Conservation (phyloP, 2,888 invertebrate species). For the Eupithecia subumbrata region DNA sequence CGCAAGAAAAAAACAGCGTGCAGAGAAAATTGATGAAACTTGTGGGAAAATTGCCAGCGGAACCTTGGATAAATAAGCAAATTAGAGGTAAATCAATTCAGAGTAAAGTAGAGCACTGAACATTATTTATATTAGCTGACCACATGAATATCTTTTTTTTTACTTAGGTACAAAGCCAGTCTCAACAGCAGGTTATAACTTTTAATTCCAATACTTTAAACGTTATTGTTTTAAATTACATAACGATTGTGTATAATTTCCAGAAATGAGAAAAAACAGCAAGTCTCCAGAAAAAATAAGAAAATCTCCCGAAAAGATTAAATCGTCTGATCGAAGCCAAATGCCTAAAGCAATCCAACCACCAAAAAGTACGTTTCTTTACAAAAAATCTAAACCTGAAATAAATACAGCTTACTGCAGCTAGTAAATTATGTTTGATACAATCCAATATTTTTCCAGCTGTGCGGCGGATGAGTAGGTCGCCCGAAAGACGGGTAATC, state of each 20-base stretch:
- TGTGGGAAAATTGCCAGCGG: neutral
- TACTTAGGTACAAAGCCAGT: neutral
- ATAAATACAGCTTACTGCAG: neutral
- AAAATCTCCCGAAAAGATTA: neutral
- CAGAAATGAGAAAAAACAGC: slow-evolving; percentile 23
- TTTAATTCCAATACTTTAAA: neutral
- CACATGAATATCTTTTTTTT: neutral
- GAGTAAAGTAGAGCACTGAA: neutral
- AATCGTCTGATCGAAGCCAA: neutral
- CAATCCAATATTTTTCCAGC: neutral
- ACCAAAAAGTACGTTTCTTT: neutral
- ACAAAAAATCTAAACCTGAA: neutral
- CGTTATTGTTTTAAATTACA: neutral
- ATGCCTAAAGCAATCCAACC: neutral
- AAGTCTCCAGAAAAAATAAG: slow-evolving; percentile 6
- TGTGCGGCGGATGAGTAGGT: neutral
- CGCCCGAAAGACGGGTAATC: neutral
- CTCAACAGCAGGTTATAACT: neutral
- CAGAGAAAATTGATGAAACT: neutral
- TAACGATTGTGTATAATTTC: neutral
- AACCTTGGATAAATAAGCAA: slow-evolving; percentile 21
- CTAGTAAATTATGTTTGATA: neutral
- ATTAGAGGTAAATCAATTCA: slow-evolving; percentile 16
- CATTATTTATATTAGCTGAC: neutral
- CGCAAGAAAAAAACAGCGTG: neutral